Evolutionary conservation across 2,888 invertebrate species (phyloP), one percentile per base, ranked within the genome.

Genomic region (Chloroclystis v-ata): DNA sequence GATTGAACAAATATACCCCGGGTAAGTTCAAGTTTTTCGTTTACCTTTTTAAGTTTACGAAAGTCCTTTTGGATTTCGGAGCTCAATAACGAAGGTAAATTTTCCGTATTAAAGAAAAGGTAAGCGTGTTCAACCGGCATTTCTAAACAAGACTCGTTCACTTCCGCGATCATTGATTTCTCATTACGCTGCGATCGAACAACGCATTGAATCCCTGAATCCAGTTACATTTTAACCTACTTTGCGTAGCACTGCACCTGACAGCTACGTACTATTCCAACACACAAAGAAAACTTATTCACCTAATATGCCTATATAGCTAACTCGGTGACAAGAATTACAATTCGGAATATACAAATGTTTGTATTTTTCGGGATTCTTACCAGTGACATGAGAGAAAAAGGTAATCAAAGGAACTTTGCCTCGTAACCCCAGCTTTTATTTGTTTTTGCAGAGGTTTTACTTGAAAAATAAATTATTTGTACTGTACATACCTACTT

Each of bases 141-240:
- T 46, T 46, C 38, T 42, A 49, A 46, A 46, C 45, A 49, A 42
- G 45, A 14, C 26, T 14, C 20, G 30, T 25, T 49, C 37, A 28
- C 38, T 49, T 39, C 28, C 29, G 16, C 33, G 29, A 16, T 43
- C 45, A 43, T 46, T 46, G 45, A 43, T 42, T 45, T 49, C 33
- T 45, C 37, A 38, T 42, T 42, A 32, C 33, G 41, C 28, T 42
- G 29, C 37, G 37, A 12, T 42, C 32, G 37, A 32, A 42, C 45
- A 38, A 41, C 41, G 44, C 32, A 41, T 24, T 49, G 29, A 35
- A 49, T 16, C 26, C 30, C 40, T 41, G 28, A 38, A 43, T 33
- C 24, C 20, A 14, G 42, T 28, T 30, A 28, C 28, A 38, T 38
- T 24, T 43, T 38, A 26, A 14, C 24, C 8, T 20, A 29, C 24